phyloP scores from a whole-genome alignment of 1,140 invertebrate species.

The Cyclina sinensis region DNA sequence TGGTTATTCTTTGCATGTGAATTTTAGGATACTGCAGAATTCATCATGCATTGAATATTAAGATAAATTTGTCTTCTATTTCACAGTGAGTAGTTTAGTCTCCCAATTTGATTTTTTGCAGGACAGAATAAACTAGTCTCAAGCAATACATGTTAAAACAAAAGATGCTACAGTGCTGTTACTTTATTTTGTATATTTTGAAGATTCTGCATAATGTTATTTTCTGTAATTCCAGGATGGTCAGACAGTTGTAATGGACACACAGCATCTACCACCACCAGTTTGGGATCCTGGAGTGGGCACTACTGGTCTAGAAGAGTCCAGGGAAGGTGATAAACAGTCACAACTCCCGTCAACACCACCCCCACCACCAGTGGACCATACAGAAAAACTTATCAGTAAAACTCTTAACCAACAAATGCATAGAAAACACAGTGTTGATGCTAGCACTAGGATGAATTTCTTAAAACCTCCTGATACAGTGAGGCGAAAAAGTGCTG shows the following conservation, averaged over 20 bases:
- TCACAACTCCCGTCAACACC: slow-evolving; percentile 12
- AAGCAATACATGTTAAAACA: too few relatives aligned
- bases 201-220: too few relatives aligned
- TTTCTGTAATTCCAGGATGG: slow-evolving; percentile 27
- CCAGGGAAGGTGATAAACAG: background rate
- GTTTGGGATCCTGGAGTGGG: slow-evolving; percentile 49
- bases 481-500: slow-evolving; percentile 39
- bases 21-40: too few relatives aligned
- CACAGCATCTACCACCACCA: slow-evolving; percentile 17
- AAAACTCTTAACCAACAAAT: slow-evolving; percentile 55
- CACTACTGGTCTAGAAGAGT: background rate
- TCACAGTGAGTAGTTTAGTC: too few relatives aligned
- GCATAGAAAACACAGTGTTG: slow-evolving; percentile 47
- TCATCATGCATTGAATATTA: too few relatives aligned
- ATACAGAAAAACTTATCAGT: slow-evolving; percentile 58
- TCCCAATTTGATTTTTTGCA: too few relatives aligned
- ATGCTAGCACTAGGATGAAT: slow-evolving; percentile 21
- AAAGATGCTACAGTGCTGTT: too few relatives aligned
- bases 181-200: too few relatives aligned
- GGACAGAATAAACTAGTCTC: too few relatives aligned
- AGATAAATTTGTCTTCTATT: too few relatives aligned
- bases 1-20: too few relatives aligned
- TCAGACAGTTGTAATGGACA: background rate
- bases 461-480: slow-evolving; percentile 19
- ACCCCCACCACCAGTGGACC: slow-evolving; percentile 41